Base-by-base conservation (phyloP, 2,888 invertebrate genomes). In the Malthinus seriepunctatus region DNA sequence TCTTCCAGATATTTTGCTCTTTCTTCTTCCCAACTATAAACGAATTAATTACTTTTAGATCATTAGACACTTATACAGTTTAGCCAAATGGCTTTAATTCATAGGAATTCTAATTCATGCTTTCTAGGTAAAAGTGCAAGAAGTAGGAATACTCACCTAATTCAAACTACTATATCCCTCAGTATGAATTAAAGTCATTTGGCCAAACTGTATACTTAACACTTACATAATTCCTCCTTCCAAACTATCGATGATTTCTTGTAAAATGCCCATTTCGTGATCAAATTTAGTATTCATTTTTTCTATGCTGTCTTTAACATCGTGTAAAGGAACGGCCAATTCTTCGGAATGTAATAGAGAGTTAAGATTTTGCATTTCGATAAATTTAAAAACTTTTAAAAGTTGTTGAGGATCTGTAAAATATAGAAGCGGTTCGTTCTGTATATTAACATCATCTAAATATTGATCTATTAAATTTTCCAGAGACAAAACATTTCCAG, bases 321-420 rank as follows among this genome's bases (percentile, higher is more conserved):
- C 80, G 33, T 80, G 81, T 48, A 83, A 76, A 12, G 82, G 83
- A 8, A 82, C 81, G 0, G 82, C 80, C 44, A 87, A 67, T 60
- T 83, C 82, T 63, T 84, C 83, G 2, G 85, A 81, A 66, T 87
- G 84, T 37, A 84, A 76, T 64, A 88, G 80, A 50, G 86, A 84
- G 71, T 85, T 83, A 51, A 87, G 74, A 71, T 87, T 86, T 69
- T 88, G 88, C 63, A 82, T 76, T 73, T 87, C 86, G 71, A 86
- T 84, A 32, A 81, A 79, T 53, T 82, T 77, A 63, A 88, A 87
- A 39, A 86, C 81, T 39, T 81, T 73, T 45, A 85, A 72, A 44
- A 88, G 73, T 59, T 87, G 82, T 12, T 75, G 67, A 0, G 87
- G 83, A 39, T 82, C 74, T 8, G 76, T 74, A 68, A 88, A 87